A percentile compares a stretch with the other conserved stretches of the same genome.
Evolutionary conservation across 2,113 vertebrate genomes (phyloP).

Genomic region (Dryoscopus gambensis): DNA sequence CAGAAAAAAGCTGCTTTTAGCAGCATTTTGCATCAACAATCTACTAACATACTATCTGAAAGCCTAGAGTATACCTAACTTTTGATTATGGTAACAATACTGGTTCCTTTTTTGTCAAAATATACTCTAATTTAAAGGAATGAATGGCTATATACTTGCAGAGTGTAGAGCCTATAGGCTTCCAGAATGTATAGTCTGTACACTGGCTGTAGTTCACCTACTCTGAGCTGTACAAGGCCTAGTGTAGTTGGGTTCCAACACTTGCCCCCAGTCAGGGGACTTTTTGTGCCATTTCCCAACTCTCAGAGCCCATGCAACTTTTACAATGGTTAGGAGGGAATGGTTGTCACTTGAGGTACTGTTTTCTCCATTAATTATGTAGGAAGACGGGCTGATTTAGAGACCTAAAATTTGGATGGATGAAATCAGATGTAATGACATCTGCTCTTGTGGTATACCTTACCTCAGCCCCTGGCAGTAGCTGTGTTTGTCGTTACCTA

Average conservation of each 20-base stretch:
- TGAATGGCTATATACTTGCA: not conserved
- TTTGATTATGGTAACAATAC: not conserved
- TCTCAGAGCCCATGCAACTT: not conserved
- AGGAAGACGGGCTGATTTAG: not conserved
- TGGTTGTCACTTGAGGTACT: not conserved
- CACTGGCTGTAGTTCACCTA: not conserved
- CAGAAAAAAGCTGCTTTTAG: no score
- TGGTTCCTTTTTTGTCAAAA: not conserved
- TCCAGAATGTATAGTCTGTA: not conserved
- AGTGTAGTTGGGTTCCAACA: not conserved
- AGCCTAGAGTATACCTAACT: not conserved
- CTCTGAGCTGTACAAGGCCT: not conserved
- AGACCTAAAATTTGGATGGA: not conserved
- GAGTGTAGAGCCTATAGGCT: not conserved
- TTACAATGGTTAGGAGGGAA: not conserved
- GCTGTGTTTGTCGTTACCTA: not conserved
- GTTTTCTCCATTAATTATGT: not conserved
- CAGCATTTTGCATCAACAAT: no score
- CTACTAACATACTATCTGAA: not conserved
- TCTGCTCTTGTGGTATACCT: not conserved
- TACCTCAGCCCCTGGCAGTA: not conserved
- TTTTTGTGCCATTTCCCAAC: not conserved
- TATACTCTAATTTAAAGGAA: not conserved
- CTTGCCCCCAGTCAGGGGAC: not conserved
- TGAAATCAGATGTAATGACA: not conserved